These are phyloP conservation scores for Semotilus atromaculatus DNA, from an alignment of 2,797 vertebrate species.

Conservation along the genomic window DNA sequence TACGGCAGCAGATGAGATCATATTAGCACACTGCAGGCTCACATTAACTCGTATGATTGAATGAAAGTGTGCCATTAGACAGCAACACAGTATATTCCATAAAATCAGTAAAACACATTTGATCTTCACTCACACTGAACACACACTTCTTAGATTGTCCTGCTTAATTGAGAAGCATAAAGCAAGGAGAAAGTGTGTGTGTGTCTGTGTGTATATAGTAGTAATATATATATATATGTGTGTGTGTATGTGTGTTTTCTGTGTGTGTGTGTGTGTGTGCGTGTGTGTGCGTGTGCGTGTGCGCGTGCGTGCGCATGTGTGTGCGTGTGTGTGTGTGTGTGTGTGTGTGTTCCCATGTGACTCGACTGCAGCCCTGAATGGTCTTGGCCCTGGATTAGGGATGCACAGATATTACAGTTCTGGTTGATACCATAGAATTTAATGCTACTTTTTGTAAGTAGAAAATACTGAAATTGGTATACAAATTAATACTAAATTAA, in stretches of 20 bases:
- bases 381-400: not conserved
- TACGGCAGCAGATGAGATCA: constrained; percentile 39
- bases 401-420: not conserved
- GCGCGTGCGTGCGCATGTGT: too few relatives aligned
- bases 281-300: not conserved
- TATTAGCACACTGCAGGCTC: constrained; percentile 50
- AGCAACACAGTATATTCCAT: constrained; percentile 29
- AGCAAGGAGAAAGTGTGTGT: too few relatives aligned
- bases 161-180: not conserved
- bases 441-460: not conserved
- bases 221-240: too few relatives aligned
- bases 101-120: constrained; percentile 30
- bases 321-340: too few relatives aligned
- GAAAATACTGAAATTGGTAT: not conserved
- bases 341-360: too few relatives aligned
- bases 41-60: constrained; percentile 39
- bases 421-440: not conserved
- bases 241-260: too few relatives aligned
- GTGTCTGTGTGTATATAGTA: too few relatives aligned
- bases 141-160: not conserved
- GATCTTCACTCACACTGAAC: not conserved
- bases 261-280: not conserved
- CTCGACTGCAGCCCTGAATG: too few relatives aligned
- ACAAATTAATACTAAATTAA: not conserved
- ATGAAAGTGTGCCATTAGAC: constrained; percentile 49